These are phyloP conservation scores for Gallinago jamesoni DNA, from an alignment of 2,113 vertebrate genomes.

Conservation along the genomic window DNA sequence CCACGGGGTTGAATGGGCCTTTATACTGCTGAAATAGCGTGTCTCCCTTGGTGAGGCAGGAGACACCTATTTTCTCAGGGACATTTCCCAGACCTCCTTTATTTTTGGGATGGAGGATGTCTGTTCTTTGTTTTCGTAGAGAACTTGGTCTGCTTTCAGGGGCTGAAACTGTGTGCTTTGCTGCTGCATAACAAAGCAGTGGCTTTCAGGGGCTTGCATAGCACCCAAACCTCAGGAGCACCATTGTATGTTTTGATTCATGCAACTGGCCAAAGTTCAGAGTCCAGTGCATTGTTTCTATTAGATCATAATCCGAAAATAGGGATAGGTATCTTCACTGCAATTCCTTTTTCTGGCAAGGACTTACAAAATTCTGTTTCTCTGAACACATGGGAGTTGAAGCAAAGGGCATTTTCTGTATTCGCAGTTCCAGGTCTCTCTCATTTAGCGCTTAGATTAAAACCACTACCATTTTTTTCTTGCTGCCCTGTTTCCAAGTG, in stretches of 20 bases:
- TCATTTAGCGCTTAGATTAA: background rate
- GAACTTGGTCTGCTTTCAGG: background rate
- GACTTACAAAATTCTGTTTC: background rate
- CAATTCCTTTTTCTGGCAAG: background rate
- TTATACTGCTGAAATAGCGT: background rate
- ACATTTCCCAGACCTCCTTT: background rate
- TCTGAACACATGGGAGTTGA: background rate
- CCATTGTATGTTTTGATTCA: background rate
- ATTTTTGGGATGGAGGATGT: background rate
- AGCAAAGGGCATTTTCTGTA: background rate
- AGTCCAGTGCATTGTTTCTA: background rate
- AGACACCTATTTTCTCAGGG: constrained; percentile 13
- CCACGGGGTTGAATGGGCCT: background rate
- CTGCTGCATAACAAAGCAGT: background rate
- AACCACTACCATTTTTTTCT: background rate
- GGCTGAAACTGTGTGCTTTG: background rate
- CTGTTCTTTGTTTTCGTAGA: background rate
- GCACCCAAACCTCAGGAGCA: background rate
- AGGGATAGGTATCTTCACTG: background rate
- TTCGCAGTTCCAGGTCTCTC: background rate
- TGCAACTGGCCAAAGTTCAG: background rate
- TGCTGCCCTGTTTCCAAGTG: background rate
- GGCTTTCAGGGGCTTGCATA: background rate
- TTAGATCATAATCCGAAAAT: background rate
- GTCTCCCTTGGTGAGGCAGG: background rate